Conservation (phyloP, 1,140 invertebrate species). For the Pachypsylla venusta region DNA sequence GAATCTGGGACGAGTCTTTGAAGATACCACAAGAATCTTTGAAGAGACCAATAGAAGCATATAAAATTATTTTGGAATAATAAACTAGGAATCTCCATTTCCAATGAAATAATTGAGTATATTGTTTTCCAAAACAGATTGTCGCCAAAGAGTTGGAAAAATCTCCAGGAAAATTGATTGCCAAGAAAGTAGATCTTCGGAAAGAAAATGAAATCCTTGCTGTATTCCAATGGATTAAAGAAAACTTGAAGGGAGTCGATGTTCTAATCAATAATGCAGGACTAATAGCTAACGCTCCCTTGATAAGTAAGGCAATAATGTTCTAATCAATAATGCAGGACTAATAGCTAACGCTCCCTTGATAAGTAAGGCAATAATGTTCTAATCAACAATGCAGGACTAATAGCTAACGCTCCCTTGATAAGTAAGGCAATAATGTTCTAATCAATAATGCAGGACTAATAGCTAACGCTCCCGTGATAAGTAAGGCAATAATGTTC, state of each 20-base stretch:
- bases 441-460: slow-evolving; percentile 25
- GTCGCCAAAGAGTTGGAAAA: slow-evolving; percentile 18
- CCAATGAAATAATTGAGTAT: not conserved
- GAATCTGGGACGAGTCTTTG: too few species aligned
- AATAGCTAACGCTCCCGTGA: not conserved
- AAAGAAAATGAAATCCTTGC: slow-evolving; percentile 33
- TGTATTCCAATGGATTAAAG: slow-evolving; percentile 34
- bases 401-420: not conserved
- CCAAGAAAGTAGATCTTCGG: slow-evolving; percentile 36
- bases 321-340: slow-evolving; percentile 29
- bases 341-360: not conserved
- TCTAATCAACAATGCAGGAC: slow-evolving; percentile 25
- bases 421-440: slow-evolving; percentile 34
- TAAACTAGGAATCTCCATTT: too few species aligned
- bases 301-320: slow-evolving; percentile 29
- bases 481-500: slow-evolving; percentile 32
- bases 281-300: not conserved
- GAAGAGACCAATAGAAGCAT: too few species aligned
- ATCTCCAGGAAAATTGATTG: slow-evolving; percentile 25
- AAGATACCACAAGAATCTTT: too few species aligned
- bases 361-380: slow-evolving; percentile 32
- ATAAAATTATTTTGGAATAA: too few species aligned
- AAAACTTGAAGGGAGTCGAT: slow-evolving; percentile 33
- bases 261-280: slow-evolving; percentile 29
- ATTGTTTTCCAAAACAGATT: slow-evolving; percentile 14